phyloP scores from a whole-genome alignment of 2,888 invertebrate species.

The Pristionchus mayeri region DNA sequence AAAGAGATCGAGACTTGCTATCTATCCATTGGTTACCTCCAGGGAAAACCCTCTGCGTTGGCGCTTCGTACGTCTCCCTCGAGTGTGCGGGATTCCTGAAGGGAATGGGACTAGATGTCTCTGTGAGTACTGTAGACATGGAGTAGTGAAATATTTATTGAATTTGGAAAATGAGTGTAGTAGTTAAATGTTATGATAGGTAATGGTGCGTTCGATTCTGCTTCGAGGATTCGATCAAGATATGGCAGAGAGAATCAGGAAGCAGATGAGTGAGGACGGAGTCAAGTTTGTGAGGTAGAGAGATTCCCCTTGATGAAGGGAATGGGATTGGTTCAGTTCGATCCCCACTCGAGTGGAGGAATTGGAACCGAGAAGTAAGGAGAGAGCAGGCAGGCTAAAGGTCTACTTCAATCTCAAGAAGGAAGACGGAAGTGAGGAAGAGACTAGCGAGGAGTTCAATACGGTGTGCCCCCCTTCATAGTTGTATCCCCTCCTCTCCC shows the following conservation, averaged over 20 bases:
- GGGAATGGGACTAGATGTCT: conserved; percentile 78
- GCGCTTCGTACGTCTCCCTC: conserved; percentile 81
- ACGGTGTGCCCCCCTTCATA: conserved; percentile 77
- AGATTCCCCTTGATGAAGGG: neutral
- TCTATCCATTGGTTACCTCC: conserved; percentile 70
- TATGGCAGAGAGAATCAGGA: conserved; percentile 80
- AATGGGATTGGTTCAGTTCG: conserved; percentile 54
- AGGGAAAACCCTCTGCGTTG: conserved; percentile 81
- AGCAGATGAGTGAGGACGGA: conserved; percentile 79
- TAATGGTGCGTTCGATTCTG: conserved; percentile 81
- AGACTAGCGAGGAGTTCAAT: conserved; percentile 79
- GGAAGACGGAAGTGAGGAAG: conserved; percentile 68
- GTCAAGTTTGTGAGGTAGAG: conserved; percentile 77
- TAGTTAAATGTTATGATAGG: conserved; percentile 65
- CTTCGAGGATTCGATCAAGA: conserved; percentile 82
- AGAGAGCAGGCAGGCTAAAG: conserved; percentile 63
- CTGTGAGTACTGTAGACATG: conserved; percentile 56
- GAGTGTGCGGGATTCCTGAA: conserved; percentile 81
- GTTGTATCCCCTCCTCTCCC: neutral
- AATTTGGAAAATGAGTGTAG: neutral
- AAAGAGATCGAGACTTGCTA: no score
- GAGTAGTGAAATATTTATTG: neutral
- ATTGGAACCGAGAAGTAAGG: conserved; percentile 64
- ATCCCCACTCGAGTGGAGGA: conserved; percentile 69
- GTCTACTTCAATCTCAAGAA: conserved; percentile 63